Evolutionary conservation across 1,140 invertebrate species (phyloP).

Genomic region (Sweltsa coloradensis): DNA sequence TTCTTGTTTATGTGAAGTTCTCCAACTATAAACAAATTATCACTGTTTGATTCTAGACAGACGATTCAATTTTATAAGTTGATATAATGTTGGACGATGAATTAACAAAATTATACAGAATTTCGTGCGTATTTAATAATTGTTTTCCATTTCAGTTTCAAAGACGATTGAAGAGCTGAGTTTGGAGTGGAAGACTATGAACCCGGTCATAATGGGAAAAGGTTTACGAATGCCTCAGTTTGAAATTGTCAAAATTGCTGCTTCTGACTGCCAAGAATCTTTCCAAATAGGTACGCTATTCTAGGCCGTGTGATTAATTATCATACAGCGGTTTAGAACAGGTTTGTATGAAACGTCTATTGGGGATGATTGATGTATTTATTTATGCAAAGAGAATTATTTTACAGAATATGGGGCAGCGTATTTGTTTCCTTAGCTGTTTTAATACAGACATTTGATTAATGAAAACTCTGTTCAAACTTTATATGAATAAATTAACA

Average conservation of each 20-base stretch:
- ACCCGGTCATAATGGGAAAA: slow-evolving; percentile 33
- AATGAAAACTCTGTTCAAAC: no score
- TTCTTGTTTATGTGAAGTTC: slow-evolving; percentile 2
- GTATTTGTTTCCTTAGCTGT: no score
- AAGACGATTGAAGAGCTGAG: slow-evolving; percentile 37
- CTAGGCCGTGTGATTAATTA: no score
- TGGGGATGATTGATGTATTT: no score
- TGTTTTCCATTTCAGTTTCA: slow-evolving; percentile 30
- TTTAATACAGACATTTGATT: no score
- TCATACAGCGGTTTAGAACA: no score
- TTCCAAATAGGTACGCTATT: slow-evolving; percentile 39
- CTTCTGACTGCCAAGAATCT: slow-evolving; percentile 31
- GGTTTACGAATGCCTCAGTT: slow-evolving; percentile 39
- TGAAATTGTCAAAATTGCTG: slow-evolving; percentile 31
- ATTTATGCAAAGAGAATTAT: no score
- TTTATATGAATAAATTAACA: no score
- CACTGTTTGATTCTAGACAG: no score
- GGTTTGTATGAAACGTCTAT: no score
- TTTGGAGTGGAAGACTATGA: slow-evolving; percentile 32
- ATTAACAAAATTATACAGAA: no score
- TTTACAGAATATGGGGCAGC: no score
- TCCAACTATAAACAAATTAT: slow-evolving; percentile 6
- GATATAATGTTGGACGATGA: not conserved
- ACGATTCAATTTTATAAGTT: not conserved
- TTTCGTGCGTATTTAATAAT: slow-evolving; percentile 5